Evolutionary conservation across 2,797 vertebrate species (phyloP).

Genomic region (Setipinna tenuifilis): DNA sequence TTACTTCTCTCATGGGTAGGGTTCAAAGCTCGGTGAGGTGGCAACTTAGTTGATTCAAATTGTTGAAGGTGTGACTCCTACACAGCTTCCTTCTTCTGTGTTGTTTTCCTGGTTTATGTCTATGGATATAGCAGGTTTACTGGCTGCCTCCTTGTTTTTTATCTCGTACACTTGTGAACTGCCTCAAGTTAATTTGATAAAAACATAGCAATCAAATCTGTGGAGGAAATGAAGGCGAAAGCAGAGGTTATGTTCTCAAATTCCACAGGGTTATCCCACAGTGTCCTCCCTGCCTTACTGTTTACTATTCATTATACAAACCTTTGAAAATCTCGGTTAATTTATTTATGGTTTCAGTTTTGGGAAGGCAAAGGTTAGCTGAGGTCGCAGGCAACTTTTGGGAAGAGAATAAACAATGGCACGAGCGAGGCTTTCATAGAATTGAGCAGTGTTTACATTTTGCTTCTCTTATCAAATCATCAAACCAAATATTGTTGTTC

Average conservation of each 20-base stretch:
- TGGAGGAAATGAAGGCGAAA: background rate
- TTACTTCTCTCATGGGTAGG: background rate
- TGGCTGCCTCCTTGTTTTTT: background rate
- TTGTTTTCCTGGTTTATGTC: background rate
- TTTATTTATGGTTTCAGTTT: slow-evolving; percentile 50
- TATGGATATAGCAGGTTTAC: background rate
- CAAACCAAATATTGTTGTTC: slow-evolving; percentile 44
- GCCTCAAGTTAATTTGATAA: background rate
- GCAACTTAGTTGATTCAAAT: background rate
- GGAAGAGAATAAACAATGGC: slow-evolving; percentile 54
- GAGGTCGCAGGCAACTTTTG: slow-evolving; percentile 2
- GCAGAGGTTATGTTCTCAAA: background rate
- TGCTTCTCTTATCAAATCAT: slow-evolving; percentile 33
- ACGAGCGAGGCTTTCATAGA: background rate
- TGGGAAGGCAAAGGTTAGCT: slow-evolving; percentile 41
- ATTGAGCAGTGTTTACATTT: slow-evolving; percentile 25
- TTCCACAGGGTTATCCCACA: background rate
- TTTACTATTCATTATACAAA: slow-evolving; percentile 7
- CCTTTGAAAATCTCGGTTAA: slow-evolving; percentile 4
- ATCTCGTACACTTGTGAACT: no score
- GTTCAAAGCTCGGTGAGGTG: background rate
- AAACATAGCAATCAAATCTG: background rate
- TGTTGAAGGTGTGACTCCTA: background rate
- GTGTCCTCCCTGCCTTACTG: background rate
- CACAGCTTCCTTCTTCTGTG: background rate